phyloP scores from a whole-genome alignment of 2,113 vertebrate genomes.

The Salminus brasiliensis region DNA sequence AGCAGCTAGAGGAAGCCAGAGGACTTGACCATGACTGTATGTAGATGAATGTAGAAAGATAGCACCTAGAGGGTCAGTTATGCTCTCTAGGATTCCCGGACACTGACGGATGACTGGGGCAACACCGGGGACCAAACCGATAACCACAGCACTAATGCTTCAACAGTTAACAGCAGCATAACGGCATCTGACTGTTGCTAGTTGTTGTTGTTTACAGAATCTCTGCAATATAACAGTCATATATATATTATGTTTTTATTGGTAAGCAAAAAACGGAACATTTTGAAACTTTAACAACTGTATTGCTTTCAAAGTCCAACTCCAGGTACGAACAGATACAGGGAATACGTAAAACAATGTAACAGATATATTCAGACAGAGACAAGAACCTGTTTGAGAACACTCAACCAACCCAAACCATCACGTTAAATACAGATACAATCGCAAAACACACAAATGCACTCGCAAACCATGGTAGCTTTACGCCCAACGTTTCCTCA shows the following conservation, averaged over 20 bases:
- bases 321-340: not conserved
- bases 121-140: no score
- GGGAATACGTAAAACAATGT: not conserved
- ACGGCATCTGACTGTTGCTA: no score
- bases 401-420: not conserved
- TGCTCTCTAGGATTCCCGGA: no score
- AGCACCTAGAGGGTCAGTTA: no score
- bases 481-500: not conserved
- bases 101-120: no score
- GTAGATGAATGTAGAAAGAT: no score
- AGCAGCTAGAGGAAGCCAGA: no score
- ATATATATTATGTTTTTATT: slow-evolving; percentile 5
- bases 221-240: no score
- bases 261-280: not conserved
- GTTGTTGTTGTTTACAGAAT: no score
- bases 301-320: slow-evolving; percentile 13
- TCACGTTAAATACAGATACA: not conserved
- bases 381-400: not conserved
- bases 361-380: not conserved
- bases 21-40: no score
- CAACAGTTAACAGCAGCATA: no score
- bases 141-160: no score
- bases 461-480: not conserved
- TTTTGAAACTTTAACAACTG: not conserved
- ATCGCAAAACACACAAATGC: not conserved